Conservation (phyloP, 53 echinoderm and acorn worm genomes). For the Crossaster papposus region DNA sequence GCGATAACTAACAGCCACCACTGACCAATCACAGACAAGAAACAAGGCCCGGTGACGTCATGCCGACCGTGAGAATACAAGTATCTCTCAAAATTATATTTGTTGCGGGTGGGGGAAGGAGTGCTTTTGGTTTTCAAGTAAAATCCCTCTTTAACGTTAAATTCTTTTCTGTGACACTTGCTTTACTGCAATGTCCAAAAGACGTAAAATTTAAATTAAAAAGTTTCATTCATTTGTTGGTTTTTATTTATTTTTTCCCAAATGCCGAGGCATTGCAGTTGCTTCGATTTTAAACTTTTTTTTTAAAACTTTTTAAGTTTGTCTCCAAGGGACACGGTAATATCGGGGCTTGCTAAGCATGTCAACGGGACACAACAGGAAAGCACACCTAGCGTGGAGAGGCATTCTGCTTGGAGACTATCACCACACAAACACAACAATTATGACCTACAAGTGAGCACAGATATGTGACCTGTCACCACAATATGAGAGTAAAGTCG, state of each 20-base stretch:
- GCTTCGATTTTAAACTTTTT: not conserved
- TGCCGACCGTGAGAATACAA: too few relatives aligned
- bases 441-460: constrained; percentile 74
- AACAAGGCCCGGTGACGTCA: too few relatives aligned
- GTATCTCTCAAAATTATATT: not conserved
- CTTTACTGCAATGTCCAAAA: too few relatives aligned
- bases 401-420: constrained; percentile 77
- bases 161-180: too few relatives aligned
- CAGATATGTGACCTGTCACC: not conserved
- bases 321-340: not conserved
- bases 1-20: too few relatives aligned
- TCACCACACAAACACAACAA: constrained; percentile 79
- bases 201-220: too few relatives aligned
- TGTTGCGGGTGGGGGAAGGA: not conserved
- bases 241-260: too few relatives aligned
- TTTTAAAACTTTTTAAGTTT: not conserved
- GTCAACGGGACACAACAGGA: not conserved
- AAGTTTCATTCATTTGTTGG: too few relatives aligned
- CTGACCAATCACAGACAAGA: too few relatives aligned
- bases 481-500: too few relatives aligned
- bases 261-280: too few relatives aligned
- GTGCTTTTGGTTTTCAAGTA: too few relatives aligned
- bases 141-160: not conserved
- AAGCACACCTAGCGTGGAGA: constrained; percentile 9
- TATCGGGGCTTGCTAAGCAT: not conserved